Percentiles rank a stretch among this genome's conserved stretches.
These are phyloP conservation scores for Aleiodes leptofemur DNA, from an alignment of 2,888 invertebrate genomes.

Conservation along the genomic window DNA sequence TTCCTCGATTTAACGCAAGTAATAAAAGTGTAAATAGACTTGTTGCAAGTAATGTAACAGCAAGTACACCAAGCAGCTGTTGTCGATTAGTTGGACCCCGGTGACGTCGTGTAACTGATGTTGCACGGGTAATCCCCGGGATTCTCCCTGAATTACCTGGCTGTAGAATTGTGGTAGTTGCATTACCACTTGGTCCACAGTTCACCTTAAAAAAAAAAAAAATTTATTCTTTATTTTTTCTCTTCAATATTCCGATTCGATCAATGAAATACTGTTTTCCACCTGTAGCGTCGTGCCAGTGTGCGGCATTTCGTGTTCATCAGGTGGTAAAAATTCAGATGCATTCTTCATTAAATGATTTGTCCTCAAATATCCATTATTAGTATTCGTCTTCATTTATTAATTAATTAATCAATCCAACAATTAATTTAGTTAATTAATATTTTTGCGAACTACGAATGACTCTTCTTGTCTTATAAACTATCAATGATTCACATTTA, in stretches of 20 bases:
- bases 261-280: slow-evolving; percentile 27
- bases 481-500: no score
- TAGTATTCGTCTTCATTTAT: slow-evolving; percentile 66
- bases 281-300: slow-evolving; percentile 67
- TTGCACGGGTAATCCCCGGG: slow-evolving; percentile 60
- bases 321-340: slow-evolving; percentile 62
- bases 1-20: slow-evolving; percentile 63
- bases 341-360: slow-evolving; percentile 63
- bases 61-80: slow-evolving; percentile 65
- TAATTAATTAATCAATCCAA: background rate
- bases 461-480: no score
- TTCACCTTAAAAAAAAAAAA: slow-evolving; percentile 61
- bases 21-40: slow-evolving; percentile 67
- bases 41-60: slow-evolving; percentile 64
- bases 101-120: slow-evolving; percentile 65
- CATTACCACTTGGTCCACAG: slow-evolving; percentile 64
- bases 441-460: no score
- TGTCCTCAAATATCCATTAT: slow-evolving; percentile 68
- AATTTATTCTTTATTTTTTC: background rate
- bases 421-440: background rate
- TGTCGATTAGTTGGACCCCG: slow-evolving; percentile 63
- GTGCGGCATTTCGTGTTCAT: slow-evolving; percentile 60
- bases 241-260: background rate
- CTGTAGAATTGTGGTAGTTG: slow-evolving; percentile 63
- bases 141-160: slow-evolving; percentile 60